Conservation (phyloP, 1,140 invertebrate species). For the Drosophila ogumai region DNA sequence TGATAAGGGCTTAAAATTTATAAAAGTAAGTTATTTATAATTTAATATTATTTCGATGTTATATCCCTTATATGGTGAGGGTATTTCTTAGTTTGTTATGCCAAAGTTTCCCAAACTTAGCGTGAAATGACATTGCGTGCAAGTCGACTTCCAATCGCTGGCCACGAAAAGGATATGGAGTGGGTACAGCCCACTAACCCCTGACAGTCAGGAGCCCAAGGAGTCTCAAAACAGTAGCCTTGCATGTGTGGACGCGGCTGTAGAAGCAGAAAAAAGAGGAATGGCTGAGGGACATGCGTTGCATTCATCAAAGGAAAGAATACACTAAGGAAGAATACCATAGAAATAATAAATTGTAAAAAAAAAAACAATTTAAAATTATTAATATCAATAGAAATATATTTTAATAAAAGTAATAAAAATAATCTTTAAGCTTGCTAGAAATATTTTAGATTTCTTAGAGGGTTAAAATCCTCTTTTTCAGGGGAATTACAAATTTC, state of each 20-base stretch:
- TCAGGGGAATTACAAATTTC: too few relatives aligned
- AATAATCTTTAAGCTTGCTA: too few relatives aligned
- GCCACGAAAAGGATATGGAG: conserved; percentile 2
- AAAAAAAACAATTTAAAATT: background rate
- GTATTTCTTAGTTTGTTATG: conserved; percentile 4
- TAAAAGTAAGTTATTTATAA: too few relatives aligned
- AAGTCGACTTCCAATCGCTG: conserved; percentile 43
- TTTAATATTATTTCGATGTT: too few relatives aligned
- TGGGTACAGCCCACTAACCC: conserved; percentile 11
- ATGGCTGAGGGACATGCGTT: conserved; percentile 28
- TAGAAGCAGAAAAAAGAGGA: conserved; percentile 14
- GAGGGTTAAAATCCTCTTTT: too few relatives aligned
- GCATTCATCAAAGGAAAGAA: conserved; percentile 47
- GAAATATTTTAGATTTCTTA: too few relatives aligned
- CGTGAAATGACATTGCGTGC: conserved; percentile 78
- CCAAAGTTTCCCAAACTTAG: conserved; percentile 29
- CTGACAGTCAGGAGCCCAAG: conserved; percentile 9
- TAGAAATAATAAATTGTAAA: background rate
- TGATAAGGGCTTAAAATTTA: too few relatives aligned
- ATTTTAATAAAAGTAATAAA: too few relatives aligned
- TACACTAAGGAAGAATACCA: background rate
- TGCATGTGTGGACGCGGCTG: conserved; percentile 53
- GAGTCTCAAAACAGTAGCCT: conserved; percentile 58
- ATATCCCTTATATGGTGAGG: background rate
- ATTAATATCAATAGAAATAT: too few relatives aligned